Base-by-base conservation (phyloP, 2,888 invertebrate genomes). In the Zele albiditarsus region DNA sequence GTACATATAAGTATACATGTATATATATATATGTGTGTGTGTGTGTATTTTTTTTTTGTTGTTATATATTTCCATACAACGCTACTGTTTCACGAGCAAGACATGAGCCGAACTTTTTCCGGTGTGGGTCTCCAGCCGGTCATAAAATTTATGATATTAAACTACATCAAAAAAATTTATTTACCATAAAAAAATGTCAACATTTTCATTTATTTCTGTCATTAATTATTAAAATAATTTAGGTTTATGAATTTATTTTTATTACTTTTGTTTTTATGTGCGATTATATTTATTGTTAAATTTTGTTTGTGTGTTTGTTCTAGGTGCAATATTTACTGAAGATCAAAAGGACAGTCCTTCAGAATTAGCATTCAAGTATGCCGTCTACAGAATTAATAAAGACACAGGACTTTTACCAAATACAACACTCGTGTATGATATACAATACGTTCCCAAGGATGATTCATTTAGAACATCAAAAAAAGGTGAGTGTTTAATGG, bases 291-390 rank as follows among this genome's bases (percentile, higher is more conserved):
- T 31, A 58, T 49, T 28, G 16, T 58, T 20, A 20, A 25, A n/a
- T 33, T 31, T 31, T 25, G 27, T 23, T 27, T 31, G n/a, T 27
- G 12, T 16, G 12, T 66, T 67, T 58, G 33, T 91, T 92, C 0
- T 92, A 97, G 97, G 97, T 85, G 97, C 97, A 60, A 95, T 98
- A 80, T 97, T 98, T 90, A 95, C 96, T 0, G 96, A 97, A 85
- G 97, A 98, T 84, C 94, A 96, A 79, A 94, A 95, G 78, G 96
- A 96, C 80, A 95, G 95, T 80, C 95, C 95, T 79, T 93, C 95
- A 0, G 97, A 97, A 89, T 91, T 97, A 80, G 97, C 98, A 1
- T 98, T 98, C 90, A 97, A 97, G 86, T 97, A 97, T 91, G 97
- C 98, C 8, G 96, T 98, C 16, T 97, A 97, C 90, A 93, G 95